Percentiles rank a stretch among this genome's conserved stretches.
Conservation (phyloP, 1,140 invertebrate species). For the Cephus cinctus region DNA sequence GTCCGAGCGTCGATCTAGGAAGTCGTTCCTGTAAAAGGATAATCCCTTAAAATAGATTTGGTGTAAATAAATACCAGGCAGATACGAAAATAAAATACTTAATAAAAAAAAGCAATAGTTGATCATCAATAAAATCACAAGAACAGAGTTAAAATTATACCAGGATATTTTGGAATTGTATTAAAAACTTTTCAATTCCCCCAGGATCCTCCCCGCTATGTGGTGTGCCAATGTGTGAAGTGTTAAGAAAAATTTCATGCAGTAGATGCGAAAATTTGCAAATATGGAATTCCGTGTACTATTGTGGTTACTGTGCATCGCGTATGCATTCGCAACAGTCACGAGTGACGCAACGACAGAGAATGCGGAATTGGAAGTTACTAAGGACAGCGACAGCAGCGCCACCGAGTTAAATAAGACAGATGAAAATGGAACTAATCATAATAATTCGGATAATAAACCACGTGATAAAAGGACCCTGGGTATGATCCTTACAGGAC, state of each 20-base stretch:
- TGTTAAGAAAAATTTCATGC: too few species aligned
- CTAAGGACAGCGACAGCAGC: background rate
- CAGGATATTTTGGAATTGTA: too few species aligned
- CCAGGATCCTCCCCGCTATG: too few species aligned
- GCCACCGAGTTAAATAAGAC: background rate
- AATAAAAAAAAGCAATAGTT: too few species aligned
- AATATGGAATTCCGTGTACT: background rate
- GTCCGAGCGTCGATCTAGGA: background rate
- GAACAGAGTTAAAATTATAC: too few species aligned
- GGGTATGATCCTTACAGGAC: slow-evolving; percentile 43
- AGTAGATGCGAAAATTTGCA: too few species aligned
- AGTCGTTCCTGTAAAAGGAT: too few species aligned
- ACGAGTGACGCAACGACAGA: background rate
- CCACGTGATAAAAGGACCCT: slow-evolving; percentile 45
- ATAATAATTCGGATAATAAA: slow-evolving; percentile 19
- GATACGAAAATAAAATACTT: too few species aligned
- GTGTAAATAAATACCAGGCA: too few species aligned
- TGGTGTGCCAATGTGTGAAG: background rate
- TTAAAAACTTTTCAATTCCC: too few species aligned
- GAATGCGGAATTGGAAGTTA: background rate
- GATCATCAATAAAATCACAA: too few species aligned
- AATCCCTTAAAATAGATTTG: too few species aligned
- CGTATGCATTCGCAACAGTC: background rate
- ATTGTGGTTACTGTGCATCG: background rate
- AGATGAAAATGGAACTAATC: slow-evolving; percentile 5